Evolutionary conservation across 2,888 invertebrate genomes (phyloP), one percentile per base, ranked within the genome.

Genomic region (Ferdinandea cuprea): DNA sequence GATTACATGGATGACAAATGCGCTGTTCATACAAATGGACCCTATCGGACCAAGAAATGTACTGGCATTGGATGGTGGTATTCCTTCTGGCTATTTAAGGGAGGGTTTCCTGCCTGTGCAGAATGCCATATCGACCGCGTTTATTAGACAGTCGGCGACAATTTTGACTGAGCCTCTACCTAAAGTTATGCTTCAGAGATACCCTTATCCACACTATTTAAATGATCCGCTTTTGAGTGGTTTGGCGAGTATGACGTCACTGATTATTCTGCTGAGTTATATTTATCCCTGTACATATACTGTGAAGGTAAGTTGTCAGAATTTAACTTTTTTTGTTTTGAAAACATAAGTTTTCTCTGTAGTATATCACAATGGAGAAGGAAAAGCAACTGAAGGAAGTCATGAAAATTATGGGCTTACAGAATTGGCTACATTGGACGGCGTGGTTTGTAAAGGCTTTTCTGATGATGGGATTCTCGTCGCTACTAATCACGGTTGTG

Each of bases 341-440:
- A n/a, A n/a, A 7, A 5, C 11, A 2, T 21, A 25, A 46, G 11
- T 3, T 44, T 9, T 40, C 25, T 25, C n/a, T 25, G 2, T 72
- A 89, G 88, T 88, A 88, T 56, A 89, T 94, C 21, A 92, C 93
- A 0, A 90, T 91, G 46, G 94, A 94, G 87, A 94, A 94, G 87
- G 94, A 94, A 86, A 91, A 92, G 65, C 92, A 92, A 68, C 87
- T 94, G 2, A 90, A 97, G 95, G 97, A 97, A 92, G 94, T 96
- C 0, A 95, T 97, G 96, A 97, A 96, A 92, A 96, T 97, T 91
- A 97, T 97, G 95, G 98, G 98, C 1, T 91, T 98, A 28, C 93
- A 94, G 32, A 94, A 94, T 65, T 96, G 96, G 95, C 91, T 97
- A 85, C 95, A 97, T 87, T 97, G 97, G 97, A 89, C 93, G 0